Conservation (phyloP, 2,888 invertebrate genomes). For the Germaria angustata region DNA sequence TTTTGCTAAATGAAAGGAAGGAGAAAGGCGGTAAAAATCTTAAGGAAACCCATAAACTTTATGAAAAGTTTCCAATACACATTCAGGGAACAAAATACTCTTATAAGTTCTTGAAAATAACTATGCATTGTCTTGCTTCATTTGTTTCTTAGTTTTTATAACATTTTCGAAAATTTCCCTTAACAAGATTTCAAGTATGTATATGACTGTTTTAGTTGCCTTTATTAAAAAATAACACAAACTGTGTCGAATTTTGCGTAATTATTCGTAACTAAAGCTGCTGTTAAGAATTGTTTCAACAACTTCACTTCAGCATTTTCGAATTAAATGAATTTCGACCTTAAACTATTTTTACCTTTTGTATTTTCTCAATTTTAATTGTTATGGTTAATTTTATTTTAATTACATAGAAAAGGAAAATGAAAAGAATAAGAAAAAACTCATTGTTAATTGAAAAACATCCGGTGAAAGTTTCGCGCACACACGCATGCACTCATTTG, state of each 20-base stretch:
- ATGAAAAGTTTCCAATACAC: conserved; percentile 16
- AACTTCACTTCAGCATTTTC: background rate
- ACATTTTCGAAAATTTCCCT: background rate
- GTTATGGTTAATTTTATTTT: conserved; percentile 47
- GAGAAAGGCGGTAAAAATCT: background rate
- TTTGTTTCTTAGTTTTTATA: background rate
- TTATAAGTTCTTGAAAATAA: background rate
- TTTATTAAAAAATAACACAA: background rate
- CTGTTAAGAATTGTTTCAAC: background rate
- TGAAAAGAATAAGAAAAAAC: background rate
- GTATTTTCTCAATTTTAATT: background rate
- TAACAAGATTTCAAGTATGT: background rate
- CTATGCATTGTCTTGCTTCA: background rate
- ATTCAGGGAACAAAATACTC: background rate
- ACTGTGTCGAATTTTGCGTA: conserved; percentile 9
- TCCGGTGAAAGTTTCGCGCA: conserved; percentile 23
- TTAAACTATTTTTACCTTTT: conserved; percentile 18
- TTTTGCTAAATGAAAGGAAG: conserved; percentile 6
- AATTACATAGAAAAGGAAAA: conserved; percentile 22
- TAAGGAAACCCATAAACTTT: background rate
- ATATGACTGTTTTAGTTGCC: background rate
- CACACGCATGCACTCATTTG: background rate
- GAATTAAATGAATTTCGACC: background rate
- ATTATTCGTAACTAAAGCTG: conserved; percentile 20
- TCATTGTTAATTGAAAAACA: conserved; percentile 47